A percentile compares a stretch with the other conserved stretches of the same genome.
Conservation (phyloP, 2,888 invertebrate genomes). For the Eubasilissa splendida region DNA sequence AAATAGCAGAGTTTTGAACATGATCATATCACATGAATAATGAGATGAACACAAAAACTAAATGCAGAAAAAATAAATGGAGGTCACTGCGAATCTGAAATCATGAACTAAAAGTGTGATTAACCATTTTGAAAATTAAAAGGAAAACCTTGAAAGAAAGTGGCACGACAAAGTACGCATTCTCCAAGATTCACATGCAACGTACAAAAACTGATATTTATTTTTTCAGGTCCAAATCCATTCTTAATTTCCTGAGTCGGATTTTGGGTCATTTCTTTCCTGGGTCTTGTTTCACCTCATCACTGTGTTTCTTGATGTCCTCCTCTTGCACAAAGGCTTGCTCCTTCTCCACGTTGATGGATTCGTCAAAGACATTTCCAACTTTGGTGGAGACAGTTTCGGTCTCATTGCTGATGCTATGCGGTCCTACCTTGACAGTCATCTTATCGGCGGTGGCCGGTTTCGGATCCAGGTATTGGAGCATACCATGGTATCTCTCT, state of each 20-base stretch:
- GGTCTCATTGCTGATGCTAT: not conserved
- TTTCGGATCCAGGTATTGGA: conserved; percentile 65
- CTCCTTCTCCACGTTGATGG: not conserved
- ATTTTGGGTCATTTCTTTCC: conserved; percentile 28
- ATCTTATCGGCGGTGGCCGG: too few species aligned
- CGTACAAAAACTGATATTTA: not conserved
- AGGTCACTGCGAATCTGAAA: not conserved
- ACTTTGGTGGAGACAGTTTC: not conserved
- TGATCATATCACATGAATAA: not conserved
- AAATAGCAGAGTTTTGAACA: not conserved
- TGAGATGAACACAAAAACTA: not conserved
- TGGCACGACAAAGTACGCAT: not conserved
- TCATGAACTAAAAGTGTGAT: not conserved
- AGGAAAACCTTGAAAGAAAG: not conserved
- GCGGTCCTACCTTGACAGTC: not conserved
- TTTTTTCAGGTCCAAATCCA: conserved; percentile 29
- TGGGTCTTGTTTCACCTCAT: not conserved
- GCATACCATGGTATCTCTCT: conserved; percentile 70
- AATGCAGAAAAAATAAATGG: not conserved
- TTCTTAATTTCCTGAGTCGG: conserved; percentile 3
- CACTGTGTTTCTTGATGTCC: not conserved
- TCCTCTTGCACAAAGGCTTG: not conserved
- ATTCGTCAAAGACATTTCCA: not conserved
- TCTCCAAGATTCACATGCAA: not conserved
- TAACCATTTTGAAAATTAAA: not conserved